Conservation (phyloP, 2,113 vertebrate genomes). For the Sphaerodactylus townsendi region DNA sequence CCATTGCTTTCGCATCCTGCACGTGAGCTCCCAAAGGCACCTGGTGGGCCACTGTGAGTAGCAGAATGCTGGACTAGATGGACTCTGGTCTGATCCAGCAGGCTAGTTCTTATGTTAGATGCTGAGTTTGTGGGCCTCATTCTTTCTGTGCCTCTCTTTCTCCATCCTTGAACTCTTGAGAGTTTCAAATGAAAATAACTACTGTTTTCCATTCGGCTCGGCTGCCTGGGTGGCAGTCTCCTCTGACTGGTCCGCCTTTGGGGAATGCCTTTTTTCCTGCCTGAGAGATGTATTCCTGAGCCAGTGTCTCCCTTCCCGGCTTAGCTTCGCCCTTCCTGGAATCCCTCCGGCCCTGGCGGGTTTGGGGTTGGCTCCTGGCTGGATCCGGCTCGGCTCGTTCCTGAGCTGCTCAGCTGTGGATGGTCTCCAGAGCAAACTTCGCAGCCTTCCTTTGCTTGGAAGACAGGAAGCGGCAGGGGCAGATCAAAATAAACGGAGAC, state of each 20-base stretch:
- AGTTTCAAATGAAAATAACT: not conserved
- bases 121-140: too few relatives aligned
- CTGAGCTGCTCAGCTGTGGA: slow-evolving; percentile 17
- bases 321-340: not conserved
- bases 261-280: not conserved
- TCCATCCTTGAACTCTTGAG: not conserved
- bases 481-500: slow-evolving; percentile 21
- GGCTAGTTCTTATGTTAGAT: too few relatives aligned
- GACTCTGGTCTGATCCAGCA: too few relatives aligned
- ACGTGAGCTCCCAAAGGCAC: too few relatives aligned
- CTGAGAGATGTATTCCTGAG: not conserved
- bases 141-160: not conserved
- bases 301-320: not conserved
- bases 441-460: slow-evolving; percentile 2
- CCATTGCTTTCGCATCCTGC: too few relatives aligned
- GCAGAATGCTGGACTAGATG: too few relatives aligned
- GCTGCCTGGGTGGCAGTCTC: not conserved
- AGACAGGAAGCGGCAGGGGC: slow-evolving; percentile 23
- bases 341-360: not conserved
- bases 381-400: accelerated
- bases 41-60: too few relatives aligned
- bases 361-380: slow-evolving; percentile 13
- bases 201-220: not conserved
- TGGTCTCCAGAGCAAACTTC: slow-evolving; percentile 4
- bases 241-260: too few relatives aligned